Base-by-base conservation (phyloP, 2,797 vertebrate species). In the Pseudochaenichthys georgianus region DNA sequence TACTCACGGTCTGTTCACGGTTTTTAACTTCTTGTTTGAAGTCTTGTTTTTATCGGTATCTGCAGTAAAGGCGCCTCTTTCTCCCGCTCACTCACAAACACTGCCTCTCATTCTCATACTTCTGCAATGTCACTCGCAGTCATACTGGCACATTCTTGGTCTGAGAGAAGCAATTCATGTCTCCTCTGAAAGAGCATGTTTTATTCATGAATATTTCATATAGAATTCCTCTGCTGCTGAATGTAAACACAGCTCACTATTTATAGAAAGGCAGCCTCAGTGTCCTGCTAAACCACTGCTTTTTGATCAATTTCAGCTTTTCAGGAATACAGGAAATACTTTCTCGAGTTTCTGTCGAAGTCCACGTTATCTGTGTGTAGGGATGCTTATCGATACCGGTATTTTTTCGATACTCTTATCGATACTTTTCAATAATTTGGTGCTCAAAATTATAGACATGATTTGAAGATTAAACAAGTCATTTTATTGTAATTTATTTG, bases 141-240 rank as follows among this genome's bases (percentile, higher is more conserved):
- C 73, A 15, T 12, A 46, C 51, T 68, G 45, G 45, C 53, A 52
- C 78, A 75, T 59, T 67, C 64, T 64, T 19, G 62, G 62, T 43
- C 47, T 13, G 58, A 72, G 67, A 72, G 65, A 74, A 75, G 23
- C 70, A 57, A 43, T 83, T 84, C 80, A 77, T 69, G 55, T 46
- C 42, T 51, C 55, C 43, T 65, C 62, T 76, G 19, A 81, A 77
- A 80, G 75, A 47, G n/a, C 64, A 87, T 87, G 64, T 87, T 91
- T 93, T 89, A 87, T 92, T 90, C 75, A 90, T 92, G 71, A 47
- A 16, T 43, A 59, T 75, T 84, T 84, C 84, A 87, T 86, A 71
- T 71, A 65, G 78, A 80, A 82, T 82, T 91, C 80, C 60, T 80
- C 62, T 67, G 50, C 78, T 57, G 58, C 78, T 78, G 61, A 75